A percentile compares a stretch with the other conserved stretches of the same genome.
These are phyloP conservation scores for Stratiomys singularior DNA, from an alignment of 2,888 invertebrate species.

Conservation along the genomic window DNA sequence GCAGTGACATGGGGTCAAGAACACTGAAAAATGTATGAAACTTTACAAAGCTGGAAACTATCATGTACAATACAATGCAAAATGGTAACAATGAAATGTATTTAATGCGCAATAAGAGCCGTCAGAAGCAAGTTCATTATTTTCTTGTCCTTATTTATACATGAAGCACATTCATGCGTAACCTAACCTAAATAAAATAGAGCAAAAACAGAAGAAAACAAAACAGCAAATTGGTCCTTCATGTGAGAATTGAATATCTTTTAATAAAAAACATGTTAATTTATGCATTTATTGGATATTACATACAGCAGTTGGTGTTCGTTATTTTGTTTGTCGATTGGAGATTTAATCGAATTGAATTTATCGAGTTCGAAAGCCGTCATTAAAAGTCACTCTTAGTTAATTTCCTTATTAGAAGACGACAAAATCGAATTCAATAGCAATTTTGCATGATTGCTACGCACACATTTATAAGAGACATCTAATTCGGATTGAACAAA, in stretches of 20 bases:
- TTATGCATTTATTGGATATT: slow-evolving; percentile 42
- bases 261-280: slow-evolving; percentile 44
- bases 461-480: no score
- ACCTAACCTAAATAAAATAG: not conserved
- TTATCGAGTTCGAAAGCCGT: no score
- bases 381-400: no score
- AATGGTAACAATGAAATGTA: not conserved
- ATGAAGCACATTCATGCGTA: slow-evolving; percentile 25
- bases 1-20: not conserved
- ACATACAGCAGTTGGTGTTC: not conserved
- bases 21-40: slow-evolving; percentile 8
- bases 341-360: no score
- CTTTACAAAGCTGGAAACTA: not conserved
- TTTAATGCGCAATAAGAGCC: slow-evolving; percentile 18
- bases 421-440: no score
- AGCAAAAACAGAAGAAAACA: not conserved
- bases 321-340: no score
- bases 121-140: slow-evolving; percentile 17
- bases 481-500: no score
- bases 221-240: slow-evolving; percentile 34
- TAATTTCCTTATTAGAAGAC: no score
- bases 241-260: slow-evolving; percentile 45
- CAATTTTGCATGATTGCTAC: no score
- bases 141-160: slow-evolving; percentile 36
- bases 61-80: not conserved